phyloP scores from a whole-genome alignment of 2,113 vertebrate genomes.

The Zosterops pallidus region DNA sequence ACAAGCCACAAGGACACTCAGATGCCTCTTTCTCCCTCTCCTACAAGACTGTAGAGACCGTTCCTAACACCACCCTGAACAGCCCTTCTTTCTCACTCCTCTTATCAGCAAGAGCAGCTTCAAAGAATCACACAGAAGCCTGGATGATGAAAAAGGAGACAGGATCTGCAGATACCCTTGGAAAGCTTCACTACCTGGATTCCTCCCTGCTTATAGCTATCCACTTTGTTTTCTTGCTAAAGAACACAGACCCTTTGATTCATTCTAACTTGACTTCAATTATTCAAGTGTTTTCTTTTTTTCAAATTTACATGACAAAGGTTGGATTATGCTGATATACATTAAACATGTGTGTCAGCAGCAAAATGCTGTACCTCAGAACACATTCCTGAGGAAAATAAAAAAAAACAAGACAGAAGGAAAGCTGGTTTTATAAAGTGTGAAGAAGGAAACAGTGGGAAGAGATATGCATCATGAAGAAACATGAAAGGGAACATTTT shows the following conservation, averaged over 20 bases:
- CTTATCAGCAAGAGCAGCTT: background rate
- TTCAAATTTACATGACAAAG: background rate
- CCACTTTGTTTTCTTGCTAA: background rate
- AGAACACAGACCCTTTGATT: background rate
- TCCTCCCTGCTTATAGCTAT: background rate
- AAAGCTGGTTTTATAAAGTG: background rate
- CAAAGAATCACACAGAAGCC: background rate
- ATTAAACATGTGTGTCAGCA: background rate
- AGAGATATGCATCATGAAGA: background rate
- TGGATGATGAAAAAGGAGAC: background rate
- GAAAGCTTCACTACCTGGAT: background rate
- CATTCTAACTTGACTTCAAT: background rate
- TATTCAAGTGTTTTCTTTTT: background rate
- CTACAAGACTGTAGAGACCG: accelerated
- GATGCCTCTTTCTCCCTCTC: background rate
- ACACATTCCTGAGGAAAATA: accelerated
- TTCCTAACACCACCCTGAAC: background rate
- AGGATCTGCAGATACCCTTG: background rate
- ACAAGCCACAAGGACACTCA: background rate
- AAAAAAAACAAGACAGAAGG: background rate
- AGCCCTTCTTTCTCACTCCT: background rate
- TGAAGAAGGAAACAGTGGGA: background rate
- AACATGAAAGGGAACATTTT: constrained; percentile 24
- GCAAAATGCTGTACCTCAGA: background rate
- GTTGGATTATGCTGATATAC: background rate